These are phyloP conservation scores for Crematogaster levior DNA, from an alignment of 2,888 invertebrate genomes.

Conservation along the genomic window DNA sequence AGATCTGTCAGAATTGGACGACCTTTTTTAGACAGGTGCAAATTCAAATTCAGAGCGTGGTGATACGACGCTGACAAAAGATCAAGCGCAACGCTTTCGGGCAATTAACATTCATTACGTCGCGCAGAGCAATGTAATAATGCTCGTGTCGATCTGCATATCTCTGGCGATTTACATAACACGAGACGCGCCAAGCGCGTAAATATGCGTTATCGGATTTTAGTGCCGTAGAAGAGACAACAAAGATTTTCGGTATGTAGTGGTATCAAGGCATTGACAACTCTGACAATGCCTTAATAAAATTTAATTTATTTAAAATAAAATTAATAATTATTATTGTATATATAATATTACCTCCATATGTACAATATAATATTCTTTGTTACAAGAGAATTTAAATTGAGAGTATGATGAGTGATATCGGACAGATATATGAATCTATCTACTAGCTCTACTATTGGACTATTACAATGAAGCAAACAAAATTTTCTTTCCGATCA, in stretches of 20 bases:
- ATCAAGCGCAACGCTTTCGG: conserved; percentile 17
- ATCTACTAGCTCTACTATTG: too few relatives aligned
- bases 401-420: too few relatives aligned
- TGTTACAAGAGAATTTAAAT: not conserved
- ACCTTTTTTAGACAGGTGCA: conserved; percentile 5
- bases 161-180: conserved; percentile 36
- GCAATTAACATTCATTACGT: conserved; percentile 37
- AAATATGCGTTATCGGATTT: conserved; percentile 27
- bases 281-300: not conserved
- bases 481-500: not conserved
- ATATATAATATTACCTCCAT: not conserved
- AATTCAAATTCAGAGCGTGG: not conserved
- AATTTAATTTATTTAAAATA: not conserved
- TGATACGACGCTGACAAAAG: not conserved
- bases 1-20: not conserved
- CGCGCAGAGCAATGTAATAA: conserved; percentile 9
- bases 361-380: not conserved
- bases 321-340: not conserved
- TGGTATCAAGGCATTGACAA: not conserved
- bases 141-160: conserved; percentile 29
- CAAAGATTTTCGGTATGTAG: not conserved
- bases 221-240: not conserved
- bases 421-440: too few relatives aligned
- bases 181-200: conserved; percentile 3
- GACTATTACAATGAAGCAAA: too few relatives aligned